Base-by-base conservation (phyloP, 2,888 invertebrate genomes). In the Pammene fasciana region DNA sequence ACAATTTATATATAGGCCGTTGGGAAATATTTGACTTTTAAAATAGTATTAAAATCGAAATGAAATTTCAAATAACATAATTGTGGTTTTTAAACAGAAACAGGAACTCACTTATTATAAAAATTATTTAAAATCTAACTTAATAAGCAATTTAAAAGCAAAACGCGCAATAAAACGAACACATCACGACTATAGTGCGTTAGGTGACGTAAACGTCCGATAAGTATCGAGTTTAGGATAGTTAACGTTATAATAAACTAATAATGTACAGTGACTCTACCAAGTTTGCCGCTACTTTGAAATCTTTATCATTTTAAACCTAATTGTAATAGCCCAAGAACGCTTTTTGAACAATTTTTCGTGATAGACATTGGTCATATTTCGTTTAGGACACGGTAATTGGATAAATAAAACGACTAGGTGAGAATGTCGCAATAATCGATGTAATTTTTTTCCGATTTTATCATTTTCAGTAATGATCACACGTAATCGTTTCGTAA, bases 111-210 rank as follows among this genome's bases (percentile, higher is more conserved):
- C n/a, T 26, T 13, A 54, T 54, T 56, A 57, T n/a, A n/a, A 48
- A 11, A 46, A 38, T 45, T 43, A 57, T 34, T 57, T 59, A 10
- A 50, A 64, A 68, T 13, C 16, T 11, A 52, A 43, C 5, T 54
- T 65, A 60, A 65, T 70, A 65, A 65, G 70, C 60, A 54, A 60
- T 70, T 70, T 70, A 60, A 10, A 70, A 18, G 41, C 70, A 65
- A 59, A 56, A 64, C 64, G 57, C 52, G 18, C 54, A 52, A 65
- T 70, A 65, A 70, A 70, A 60, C 60, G 54, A 60, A 59, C 65
- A 59, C 36, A 60, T 65, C 52, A 64, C 6, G 11, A 10, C 54
- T 55, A 60, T 52, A 55, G 50, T 46, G 48, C 54, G 16, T 54
- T 26, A 45, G 54, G 41, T 55, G 65, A 65, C 59, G 46, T 60